Base-by-base conservation (phyloP, 2,113 vertebrate genomes). In the Phyllopteryx taeniolatus region DNA sequence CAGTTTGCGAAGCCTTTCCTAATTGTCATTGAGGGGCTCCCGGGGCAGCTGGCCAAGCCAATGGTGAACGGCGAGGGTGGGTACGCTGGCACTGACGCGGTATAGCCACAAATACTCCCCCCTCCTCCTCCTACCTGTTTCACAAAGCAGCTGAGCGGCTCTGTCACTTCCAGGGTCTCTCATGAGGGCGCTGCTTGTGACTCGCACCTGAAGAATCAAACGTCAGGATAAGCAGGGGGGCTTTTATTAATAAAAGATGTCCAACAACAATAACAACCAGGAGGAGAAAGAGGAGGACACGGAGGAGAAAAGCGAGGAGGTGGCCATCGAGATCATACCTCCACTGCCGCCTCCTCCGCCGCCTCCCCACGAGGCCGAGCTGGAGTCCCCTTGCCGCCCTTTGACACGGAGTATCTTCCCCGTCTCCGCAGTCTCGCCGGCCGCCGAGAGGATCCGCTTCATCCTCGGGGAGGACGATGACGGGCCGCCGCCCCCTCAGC, bases 401-500 rank as follows among this genome's bases (percentile, higher is more conserved):
- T 77, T 96, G 93, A 98, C 92, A 82, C 91, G 83, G 83, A 96
- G 95, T 91, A 96, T 98, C 88, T 98, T 98, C 88, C 93, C 95
- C 91, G 92, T 95, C 4, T 88, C 82, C 74, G 78, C 95, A 99
- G 98, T 98, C 89, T 98, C 97, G 6, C 95, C 98, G 0, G 97
- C 96, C 0, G 97, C 96, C 0, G 97, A 99, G 70, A 95, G 98
- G 80, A 96, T 99, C 83, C 96, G 98, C 70, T 98, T 97, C 93
- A 99, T 99, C 70, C 89, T 99, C 4, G 96, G 97, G 1, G 97
- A 98, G 85, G 97, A 99, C 0, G 97, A 98, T 91, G 98, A 99
- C 68, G 95, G 96, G 33, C 96, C 96, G 0, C 91, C 96, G 0
- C 95, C 96, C 0, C 98, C 98, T 0, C 98, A 99, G 73, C 98